These are phyloP conservation scores for Pantala flavescens DNA, from an alignment of 1,140 invertebrate genomes.

Conservation along the genomic window DNA sequence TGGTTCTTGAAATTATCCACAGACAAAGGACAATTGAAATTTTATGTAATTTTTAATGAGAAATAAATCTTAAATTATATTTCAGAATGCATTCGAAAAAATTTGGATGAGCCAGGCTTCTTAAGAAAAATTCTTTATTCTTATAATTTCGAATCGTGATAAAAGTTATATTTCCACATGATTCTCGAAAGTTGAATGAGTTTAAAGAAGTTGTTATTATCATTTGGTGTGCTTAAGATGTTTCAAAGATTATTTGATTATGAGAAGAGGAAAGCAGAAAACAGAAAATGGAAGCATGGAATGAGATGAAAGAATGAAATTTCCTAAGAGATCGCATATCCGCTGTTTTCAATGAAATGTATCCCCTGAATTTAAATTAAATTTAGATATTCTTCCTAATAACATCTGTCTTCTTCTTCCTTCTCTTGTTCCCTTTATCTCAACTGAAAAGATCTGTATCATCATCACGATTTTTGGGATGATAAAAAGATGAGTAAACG, in stretches of 20 bases:
- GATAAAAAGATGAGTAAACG: too few relatives aligned
- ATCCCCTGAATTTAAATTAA: slow-evolving; percentile 4
- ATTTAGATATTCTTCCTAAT: slow-evolving; percentile 6
- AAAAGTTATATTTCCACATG: not conserved
- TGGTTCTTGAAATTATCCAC: too few relatives aligned
- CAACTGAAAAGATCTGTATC: too few relatives aligned
- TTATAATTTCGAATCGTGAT: too few relatives aligned
- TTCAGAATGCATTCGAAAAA: too few relatives aligned
- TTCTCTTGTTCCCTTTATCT: not conserved
- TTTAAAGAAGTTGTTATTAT: not conserved
- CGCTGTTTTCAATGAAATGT: slow-evolving; percentile 6
- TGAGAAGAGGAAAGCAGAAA: not conserved
- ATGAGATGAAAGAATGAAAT: not conserved
- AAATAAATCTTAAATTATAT: too few relatives aligned
- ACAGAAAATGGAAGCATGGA: not conserved
- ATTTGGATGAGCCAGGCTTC: too few relatives aligned
- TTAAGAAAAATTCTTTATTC: too few relatives aligned
- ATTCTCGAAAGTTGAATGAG: not conserved
- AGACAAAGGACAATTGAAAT: too few relatives aligned
- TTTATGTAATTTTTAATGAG: too few relatives aligned
- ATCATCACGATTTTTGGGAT: too few relatives aligned
- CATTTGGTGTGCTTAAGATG: not conserved
- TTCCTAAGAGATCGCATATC: slow-evolving; percentile 4
- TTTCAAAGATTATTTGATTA: not conserved
- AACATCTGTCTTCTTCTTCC: not conserved